A percentile compares a stretch with the other conserved stretches of the same genome.
Evolutionary conservation across 2,797 vertebrate genomes (phyloP).

Genomic region (Rousettus madagascariensis): DNA sequence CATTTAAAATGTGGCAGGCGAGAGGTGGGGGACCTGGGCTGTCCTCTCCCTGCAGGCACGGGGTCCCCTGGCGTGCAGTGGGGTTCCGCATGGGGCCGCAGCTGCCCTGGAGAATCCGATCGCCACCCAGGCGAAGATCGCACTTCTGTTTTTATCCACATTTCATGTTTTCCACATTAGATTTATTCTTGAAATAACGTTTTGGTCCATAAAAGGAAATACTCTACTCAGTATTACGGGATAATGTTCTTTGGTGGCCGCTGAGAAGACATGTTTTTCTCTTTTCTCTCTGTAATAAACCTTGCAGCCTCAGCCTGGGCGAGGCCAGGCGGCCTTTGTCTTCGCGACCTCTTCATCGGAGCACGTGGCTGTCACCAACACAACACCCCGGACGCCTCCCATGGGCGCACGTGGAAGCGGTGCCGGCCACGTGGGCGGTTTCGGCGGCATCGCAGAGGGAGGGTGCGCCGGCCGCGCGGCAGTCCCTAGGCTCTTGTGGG

Average conservation of each 20-base stretch:
- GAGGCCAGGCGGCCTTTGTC: background rate
- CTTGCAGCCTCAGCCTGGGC: accelerated
- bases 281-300: background rate
- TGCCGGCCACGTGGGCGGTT: accelerated
- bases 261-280: background rate
- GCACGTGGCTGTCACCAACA: accelerated
- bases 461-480: accelerated
- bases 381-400: accelerated
- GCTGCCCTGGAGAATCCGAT: background rate
- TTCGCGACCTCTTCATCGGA: background rate
- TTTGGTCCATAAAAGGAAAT: background rate
- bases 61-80: too few species aligned
- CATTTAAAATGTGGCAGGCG: too few species aligned
- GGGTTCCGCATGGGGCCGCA: accelerated
- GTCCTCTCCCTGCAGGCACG: too few species aligned
- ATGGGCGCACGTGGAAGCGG: accelerated
- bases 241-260: background rate
- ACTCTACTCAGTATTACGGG: too few species aligned
- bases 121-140: too few species aligned
- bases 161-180: background rate
- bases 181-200: background rate
- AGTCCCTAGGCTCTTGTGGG: too few species aligned
- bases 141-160: background rate
- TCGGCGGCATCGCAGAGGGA: accelerated
- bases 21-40: background rate